Conservation (phyloP, 2,888 invertebrate species). For the Athalia rosae region DNA sequence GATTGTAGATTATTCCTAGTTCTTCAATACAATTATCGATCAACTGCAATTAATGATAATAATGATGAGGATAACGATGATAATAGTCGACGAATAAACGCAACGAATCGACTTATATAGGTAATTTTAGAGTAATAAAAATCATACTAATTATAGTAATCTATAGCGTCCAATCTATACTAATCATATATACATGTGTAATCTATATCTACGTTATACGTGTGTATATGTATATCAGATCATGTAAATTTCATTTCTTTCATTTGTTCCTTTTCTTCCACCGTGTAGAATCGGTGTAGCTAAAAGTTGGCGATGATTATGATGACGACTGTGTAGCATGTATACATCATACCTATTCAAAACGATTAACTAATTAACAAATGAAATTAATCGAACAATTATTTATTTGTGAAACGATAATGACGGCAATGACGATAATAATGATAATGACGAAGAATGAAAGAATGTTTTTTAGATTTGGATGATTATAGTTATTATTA, state of each 20-base stretch:
- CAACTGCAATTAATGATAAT: no score
- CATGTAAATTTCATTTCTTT: not conserved
- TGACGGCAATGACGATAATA: constrained; percentile 57
- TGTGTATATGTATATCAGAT: not conserved
- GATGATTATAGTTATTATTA: constrained; percentile 40
- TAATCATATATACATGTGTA: constrained; percentile 8
- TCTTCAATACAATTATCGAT: no score
- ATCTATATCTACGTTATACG: not conserved
- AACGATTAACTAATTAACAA: not conserved
- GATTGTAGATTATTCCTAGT: no score
- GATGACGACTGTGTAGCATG: not conserved
- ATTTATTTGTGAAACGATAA: constrained; percentile 49
- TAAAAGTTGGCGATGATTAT: no score
- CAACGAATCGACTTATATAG: constrained; percentile 12
- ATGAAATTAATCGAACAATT: constrained; percentile 36
- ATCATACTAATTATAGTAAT: constrained; percentile 16
- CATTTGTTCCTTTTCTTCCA: not conserved
- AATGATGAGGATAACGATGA: no score
- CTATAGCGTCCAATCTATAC: constrained; percentile 17
- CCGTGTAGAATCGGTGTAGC: not conserved
- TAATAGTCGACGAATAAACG: constrained; percentile 1
- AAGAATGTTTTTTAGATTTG: constrained; percentile 40
- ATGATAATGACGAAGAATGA: constrained; percentile 51
- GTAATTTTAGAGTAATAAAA: constrained; percentile 24
- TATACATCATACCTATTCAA: not conserved